These are phyloP conservation scores for Aricia artaxerxes DNA, from an alignment of 2,888 invertebrate species.

Conservation along the genomic window DNA sequence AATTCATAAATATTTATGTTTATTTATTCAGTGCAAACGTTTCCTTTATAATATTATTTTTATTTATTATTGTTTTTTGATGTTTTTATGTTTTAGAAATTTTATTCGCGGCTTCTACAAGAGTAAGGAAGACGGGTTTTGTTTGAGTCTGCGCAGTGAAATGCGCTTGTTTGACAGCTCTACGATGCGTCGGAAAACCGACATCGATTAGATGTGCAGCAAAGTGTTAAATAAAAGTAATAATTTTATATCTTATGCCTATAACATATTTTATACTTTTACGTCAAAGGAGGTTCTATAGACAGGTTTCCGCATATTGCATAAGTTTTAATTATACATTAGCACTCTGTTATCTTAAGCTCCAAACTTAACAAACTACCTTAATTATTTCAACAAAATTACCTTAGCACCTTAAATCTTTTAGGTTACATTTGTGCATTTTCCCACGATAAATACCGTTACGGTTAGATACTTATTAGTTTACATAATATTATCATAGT, in stretches of 20 bases:
- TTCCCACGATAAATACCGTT: slow-evolving; percentile 5
- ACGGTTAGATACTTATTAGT: background rate
- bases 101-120: background rate
- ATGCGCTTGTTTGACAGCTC: slow-evolving; percentile 1
- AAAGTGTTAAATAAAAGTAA: background rate
- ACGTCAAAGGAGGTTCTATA: background rate
- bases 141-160: slow-evolving; percentile 16
- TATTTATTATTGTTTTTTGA: background rate
- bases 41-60: background rate
- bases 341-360: no score
- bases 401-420: background rate
- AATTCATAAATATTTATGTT: background rate
- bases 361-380: no score
- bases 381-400: no score
- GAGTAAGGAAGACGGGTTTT: slow-evolving; percentile 7
- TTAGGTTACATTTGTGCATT: background rate
- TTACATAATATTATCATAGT: background rate
- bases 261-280: background rate
- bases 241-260: background rate
- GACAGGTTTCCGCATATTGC: no score
- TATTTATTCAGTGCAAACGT: slow-evolving; percentile 49
- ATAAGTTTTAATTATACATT: no score
- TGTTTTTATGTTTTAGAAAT: background rate
- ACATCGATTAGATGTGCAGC: background rate
- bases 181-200: background rate